These are phyloP conservation scores for Proales similis DNA, from an alignment of 1,140 invertebrate species.

Conservation along the genomic window DNA sequence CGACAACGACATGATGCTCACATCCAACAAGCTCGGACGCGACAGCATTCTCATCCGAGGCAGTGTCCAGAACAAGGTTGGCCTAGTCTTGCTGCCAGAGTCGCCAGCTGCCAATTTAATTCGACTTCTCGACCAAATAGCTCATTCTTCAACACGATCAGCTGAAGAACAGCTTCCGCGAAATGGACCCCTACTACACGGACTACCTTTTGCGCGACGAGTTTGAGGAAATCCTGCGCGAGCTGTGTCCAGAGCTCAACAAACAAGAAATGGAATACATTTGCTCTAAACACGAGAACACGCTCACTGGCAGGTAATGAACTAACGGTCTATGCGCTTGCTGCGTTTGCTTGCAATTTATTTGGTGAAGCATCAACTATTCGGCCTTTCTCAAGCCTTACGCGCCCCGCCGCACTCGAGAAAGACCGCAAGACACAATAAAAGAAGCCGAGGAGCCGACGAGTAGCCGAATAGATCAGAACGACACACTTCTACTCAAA, in stretches of 20 bases:
- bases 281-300: slow-evolving; percentile 2
- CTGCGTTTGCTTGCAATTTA: no score
- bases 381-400: slow-evolving; percentile 10
- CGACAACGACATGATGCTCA: slow-evolving; percentile 50
- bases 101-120: background rate
- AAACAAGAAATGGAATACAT: slow-evolving; percentile 45
- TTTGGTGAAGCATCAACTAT: slow-evolving; percentile 38
- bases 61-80: slow-evolving; percentile 48
- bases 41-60: slow-evolving; percentile 50
- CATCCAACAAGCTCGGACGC: slow-evolving; percentile 51
- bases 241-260: slow-evolving; percentile 50
- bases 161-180: slow-evolving; percentile 48
- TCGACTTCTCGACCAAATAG: slow-evolving; percentile 40
- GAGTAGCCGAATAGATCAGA: slow-evolving; percentile 15
- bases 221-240: slow-evolving; percentile 48
- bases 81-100: background rate
- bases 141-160: slow-evolving; percentile 53
- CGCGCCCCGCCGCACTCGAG: background rate
- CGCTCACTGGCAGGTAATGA: background rate
- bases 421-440: slow-evolving; percentile 1
- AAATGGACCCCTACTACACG: slow-evolving; percentile 51
- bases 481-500: slow-evolving; percentile 2
- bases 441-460: slow-evolving; percentile 1
- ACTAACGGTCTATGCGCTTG: background rate
- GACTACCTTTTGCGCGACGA: slow-evolving; percentile 47